phyloP scores from a whole-genome alignment of 37 sponge, comb jelly and placozoan genomes.

The Eunapius fragilis region DNA sequence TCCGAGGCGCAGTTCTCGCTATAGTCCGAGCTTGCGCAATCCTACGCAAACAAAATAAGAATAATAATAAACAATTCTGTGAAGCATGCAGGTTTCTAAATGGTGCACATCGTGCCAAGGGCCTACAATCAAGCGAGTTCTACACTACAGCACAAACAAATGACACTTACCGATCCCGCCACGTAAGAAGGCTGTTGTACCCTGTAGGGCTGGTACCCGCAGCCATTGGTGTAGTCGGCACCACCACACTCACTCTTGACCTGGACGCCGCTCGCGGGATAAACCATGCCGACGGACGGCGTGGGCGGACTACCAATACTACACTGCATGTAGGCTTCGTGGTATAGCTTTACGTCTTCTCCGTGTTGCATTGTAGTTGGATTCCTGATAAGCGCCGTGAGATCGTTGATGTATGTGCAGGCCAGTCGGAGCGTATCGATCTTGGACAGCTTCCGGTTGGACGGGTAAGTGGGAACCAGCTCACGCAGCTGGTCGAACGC shows the following conservation, averaged over 20 bases:
- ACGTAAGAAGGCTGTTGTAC: slow-evolving; percentile 29
- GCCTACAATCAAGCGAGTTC: neutral
- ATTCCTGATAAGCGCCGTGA: slow-evolving; percentile 60
- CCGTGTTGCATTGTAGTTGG: slow-evolving; percentile 43
- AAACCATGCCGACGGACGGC: slow-evolving; percentile 1
- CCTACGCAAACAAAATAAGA: slow-evolving; percentile 1
- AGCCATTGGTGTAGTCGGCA: neutral
- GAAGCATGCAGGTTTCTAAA: too few relatives aligned
- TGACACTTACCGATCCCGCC: slow-evolving; percentile 34
- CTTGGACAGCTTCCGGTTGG: slow-evolving; percentile 93
- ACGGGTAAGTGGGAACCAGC: slow-evolving; percentile 88
- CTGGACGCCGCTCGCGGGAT: slow-evolving; percentile 5
- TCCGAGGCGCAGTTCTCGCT: slow-evolving; percentile 45
- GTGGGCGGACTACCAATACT: slow-evolving; percentile 10
- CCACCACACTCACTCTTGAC: slow-evolving; percentile 9
- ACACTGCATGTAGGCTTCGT: slow-evolving; percentile 7
- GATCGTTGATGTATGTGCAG: slow-evolving; percentile 83
- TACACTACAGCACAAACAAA: neutral
- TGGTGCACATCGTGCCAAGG: neutral
- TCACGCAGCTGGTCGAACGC: slow-evolving; percentile 90
- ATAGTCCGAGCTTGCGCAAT: slow-evolving; percentile 21
- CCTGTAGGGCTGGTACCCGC: slow-evolving; percentile 45
- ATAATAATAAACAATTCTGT: slow-evolving; percentile 1
- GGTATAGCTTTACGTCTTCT: slow-evolving; percentile 28
- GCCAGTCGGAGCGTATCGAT: slow-evolving; percentile 89